Evolutionary conservation across 1,140 invertebrate genomes (phyloP).

Genomic region (Heliconius nattereri): DNA sequence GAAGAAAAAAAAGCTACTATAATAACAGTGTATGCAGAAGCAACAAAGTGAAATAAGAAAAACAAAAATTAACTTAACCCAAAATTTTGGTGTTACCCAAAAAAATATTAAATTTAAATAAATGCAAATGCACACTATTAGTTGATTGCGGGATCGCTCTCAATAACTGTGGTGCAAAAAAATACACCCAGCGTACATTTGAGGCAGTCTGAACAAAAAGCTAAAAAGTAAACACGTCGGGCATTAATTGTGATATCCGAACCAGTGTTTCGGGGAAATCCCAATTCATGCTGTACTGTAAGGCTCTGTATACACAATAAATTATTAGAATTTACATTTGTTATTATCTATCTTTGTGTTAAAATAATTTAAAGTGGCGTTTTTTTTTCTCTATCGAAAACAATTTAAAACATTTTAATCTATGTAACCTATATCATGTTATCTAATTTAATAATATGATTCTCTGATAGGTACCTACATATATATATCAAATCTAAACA

Average conservation of each 20-base stretch:
- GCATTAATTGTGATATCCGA: conserved; percentile 34
- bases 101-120: conserved; percentile 5
- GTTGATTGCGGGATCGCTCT: conserved; percentile 9
- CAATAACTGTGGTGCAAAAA: not conserved
- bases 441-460: not conserved
- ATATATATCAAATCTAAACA: not conserved
- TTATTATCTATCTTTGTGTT: not conserved
- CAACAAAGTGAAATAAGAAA: not conserved
- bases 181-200: conserved; percentile 3
- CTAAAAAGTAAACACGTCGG: conserved; percentile 25
- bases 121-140: conserved; percentile 14
- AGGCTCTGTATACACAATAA: not conserved
- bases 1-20: not conserved
- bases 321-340: not conserved
- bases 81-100: not conserved
- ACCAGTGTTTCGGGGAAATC: conserved; percentile 29
- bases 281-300: conserved; percentile 22
- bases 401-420: too few species aligned
- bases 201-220: conserved; percentile 18
- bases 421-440: too few species aligned
- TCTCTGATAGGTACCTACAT: not conserved
- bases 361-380: not conserved
- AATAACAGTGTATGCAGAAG: not conserved
- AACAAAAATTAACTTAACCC: not conserved
- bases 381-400: too few species aligned